Percentiles rank a stretch among this genome's conserved stretches.
Evolutionary conservation across 2,797 vertebrate genomes (phyloP).

Genomic region (Alca torda): DNA sequence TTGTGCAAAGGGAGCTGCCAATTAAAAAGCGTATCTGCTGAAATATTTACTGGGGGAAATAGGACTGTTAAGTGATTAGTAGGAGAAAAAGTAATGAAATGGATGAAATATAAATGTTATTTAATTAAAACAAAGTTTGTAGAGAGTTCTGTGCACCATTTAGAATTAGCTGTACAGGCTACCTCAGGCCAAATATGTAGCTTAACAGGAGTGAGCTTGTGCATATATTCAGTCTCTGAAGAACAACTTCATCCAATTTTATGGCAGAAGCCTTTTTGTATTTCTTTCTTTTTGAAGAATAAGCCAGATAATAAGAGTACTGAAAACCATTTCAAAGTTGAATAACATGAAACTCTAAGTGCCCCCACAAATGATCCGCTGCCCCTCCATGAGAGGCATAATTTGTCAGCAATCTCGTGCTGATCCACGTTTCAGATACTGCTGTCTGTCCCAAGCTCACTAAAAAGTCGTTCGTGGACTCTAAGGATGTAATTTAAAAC

Average conservation of each 20-base stretch:
- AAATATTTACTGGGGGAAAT: background rate
- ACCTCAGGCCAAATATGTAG: background rate
- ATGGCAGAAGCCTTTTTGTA: background rate
- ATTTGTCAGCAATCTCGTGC: accelerated
- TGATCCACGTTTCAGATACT: background rate
- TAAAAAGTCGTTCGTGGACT: background rate
- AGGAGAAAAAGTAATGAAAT: background rate
- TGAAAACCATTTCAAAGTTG: background rate
- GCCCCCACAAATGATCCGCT: background rate
- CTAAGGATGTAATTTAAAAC: background rate
- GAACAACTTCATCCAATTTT: background rate
- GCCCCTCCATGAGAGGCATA: accelerated
- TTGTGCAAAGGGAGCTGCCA: background rate
- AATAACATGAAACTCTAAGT: background rate
- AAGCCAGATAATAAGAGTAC: background rate
- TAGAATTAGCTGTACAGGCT: background rate
- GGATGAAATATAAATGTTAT: background rate
- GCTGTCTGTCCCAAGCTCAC: background rate
- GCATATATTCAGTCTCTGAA: background rate
- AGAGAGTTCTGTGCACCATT: background rate
- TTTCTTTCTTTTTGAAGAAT: background rate
- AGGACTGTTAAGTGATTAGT: background rate
- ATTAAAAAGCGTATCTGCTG: background rate
- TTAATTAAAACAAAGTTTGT: background rate
- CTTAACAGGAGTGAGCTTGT: background rate